A percentile compares a stretch with the other conserved stretches of the same genome.
These are phyloP conservation scores for Bombus pascuorum DNA, from an alignment of 1,140 invertebrate species.

Conservation along the genomic window DNA sequence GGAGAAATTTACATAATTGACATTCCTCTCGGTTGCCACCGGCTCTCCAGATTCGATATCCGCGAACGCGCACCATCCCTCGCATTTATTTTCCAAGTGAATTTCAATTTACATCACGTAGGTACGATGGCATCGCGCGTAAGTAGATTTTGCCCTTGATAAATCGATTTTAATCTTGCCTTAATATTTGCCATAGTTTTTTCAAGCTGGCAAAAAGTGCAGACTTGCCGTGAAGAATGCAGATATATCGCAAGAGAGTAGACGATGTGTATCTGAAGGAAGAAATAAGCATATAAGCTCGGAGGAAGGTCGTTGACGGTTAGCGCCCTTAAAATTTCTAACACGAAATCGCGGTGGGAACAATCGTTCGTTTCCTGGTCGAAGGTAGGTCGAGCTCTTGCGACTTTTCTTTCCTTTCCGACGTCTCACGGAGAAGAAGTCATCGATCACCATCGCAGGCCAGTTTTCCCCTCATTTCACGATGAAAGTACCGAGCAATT, in stretches of 20 bases:
- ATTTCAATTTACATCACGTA: slow-evolving; percentile 33
- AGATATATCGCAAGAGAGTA: neutral
- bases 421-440: slow-evolving; percentile 25
- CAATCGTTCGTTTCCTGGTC: slow-evolving; percentile 30
- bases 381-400: neutral
- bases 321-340: slow-evolving; percentile 27
- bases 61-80: neutral
- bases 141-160: neutral
- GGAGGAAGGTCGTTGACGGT: neutral
- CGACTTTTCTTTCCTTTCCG: neutral
- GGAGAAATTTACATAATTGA: slow-evolving; percentile 36
- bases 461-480: neutral
- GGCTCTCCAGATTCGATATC: slow-evolving; percentile 18
- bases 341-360: slow-evolving; percentile 32
- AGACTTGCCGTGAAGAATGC: neutral
- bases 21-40: slow-evolving; percentile 21
- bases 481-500: neutral
- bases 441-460: slow-evolving; percentile 47
- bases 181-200: slow-evolving; percentile 34
- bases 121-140: neutral
- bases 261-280: neutral
- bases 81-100: slow-evolving; percentile 1
- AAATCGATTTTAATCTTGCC: slow-evolving; percentile 24
- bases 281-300: slow-evolving; percentile 12
- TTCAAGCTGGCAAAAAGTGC: neutral